Conservation (phyloP, 2,113 vertebrate species). For the Laterallus jamaicensis region DNA sequence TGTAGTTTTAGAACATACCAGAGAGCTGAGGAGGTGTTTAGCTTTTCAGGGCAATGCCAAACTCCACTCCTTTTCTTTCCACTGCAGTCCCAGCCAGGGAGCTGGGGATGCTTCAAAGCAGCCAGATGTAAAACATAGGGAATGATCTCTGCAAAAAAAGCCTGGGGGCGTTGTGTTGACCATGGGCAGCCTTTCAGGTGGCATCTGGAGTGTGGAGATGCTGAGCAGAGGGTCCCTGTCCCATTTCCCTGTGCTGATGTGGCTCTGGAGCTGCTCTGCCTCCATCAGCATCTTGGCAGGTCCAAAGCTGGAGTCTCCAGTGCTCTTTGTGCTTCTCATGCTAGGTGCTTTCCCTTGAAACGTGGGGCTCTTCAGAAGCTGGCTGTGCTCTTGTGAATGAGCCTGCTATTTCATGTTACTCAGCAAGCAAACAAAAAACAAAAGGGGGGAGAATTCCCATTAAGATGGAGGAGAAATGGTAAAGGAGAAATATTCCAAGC, state of each 20-base stretch:
- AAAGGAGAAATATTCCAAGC: background rate
- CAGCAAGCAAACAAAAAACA: background rate
- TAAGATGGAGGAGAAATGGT: background rate
- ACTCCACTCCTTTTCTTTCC: background rate
- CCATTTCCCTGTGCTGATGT: background rate
- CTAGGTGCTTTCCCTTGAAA: background rate
- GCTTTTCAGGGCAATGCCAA: background rate
- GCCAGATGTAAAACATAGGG: background rate
- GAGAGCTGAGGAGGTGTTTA: slow-evolving; percentile 37
- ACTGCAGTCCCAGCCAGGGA: background rate
- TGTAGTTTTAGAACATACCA: slow-evolving; percentile 48
- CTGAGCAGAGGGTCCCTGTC: background rate
- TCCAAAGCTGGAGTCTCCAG: background rate
- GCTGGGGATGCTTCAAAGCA: background rate
- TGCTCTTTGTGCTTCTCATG: background rate
- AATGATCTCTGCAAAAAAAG: background rate
- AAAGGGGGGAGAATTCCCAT: fast-evolving
- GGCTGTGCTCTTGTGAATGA: background rate
- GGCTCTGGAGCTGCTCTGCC: too few species aligned
- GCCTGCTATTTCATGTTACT: background rate
- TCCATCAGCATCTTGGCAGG: background rate
- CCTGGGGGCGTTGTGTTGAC: background rate
- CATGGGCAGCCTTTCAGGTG: background rate
- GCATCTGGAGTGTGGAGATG: background rate
- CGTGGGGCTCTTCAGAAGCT: background rate